These are phyloP conservation scores for Agraylea sexmaculata DNA, from an alignment of 1,140 invertebrate genomes.

Conservation along the genomic window DNA sequence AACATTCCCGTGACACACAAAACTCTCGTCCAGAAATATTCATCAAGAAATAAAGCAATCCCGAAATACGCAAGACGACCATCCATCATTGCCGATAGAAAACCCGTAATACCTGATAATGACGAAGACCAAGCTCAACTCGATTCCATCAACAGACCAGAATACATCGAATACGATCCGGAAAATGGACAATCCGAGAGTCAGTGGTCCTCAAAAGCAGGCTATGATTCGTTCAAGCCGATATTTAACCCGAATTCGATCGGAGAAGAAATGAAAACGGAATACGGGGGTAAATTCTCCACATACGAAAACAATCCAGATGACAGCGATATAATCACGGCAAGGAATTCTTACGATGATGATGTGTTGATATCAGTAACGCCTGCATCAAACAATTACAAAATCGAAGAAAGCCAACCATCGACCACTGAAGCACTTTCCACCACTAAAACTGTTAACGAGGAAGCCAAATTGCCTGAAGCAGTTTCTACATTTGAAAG, in stretches of 20 bases:
- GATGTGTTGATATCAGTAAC: conserved; percentile 37
- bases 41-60: conserved; percentile 22
- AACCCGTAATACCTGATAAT: conserved; percentile 30
- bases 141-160: conserved; percentile 35
- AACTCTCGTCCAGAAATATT: conserved; percentile 12
- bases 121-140: conserved; percentile 36
- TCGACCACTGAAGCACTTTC: conserved; percentile 28
- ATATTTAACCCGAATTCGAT: conserved; percentile 40
- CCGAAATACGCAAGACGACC: conserved; percentile 35
- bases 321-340: conserved; percentile 36
- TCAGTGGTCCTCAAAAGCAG: conserved; percentile 52
- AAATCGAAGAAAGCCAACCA: conserved; percentile 32
- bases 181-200: conserved; percentile 30
- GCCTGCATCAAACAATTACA: conserved; percentile 30
- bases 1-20: conserved; percentile 11
- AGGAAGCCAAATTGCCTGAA: conserved; percentile 18
- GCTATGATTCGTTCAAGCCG: conserved; percentile 43
- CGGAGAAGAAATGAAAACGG: conserved; percentile 28
- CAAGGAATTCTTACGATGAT: conserved; percentile 34
- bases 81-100: conserved; percentile 31
- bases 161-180: conserved; percentile 26
- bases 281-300: conserved; percentile 22
- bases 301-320: conserved; percentile 19
- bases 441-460: not conserved
- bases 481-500: conserved; percentile 36